Percentiles rank a stretch among this genome's conserved stretches.
These are phyloP conservation scores for Manis pentadactyla DNA, from an alignment of 2,797 vertebrate species.

Conservation along the genomic window DNA sequence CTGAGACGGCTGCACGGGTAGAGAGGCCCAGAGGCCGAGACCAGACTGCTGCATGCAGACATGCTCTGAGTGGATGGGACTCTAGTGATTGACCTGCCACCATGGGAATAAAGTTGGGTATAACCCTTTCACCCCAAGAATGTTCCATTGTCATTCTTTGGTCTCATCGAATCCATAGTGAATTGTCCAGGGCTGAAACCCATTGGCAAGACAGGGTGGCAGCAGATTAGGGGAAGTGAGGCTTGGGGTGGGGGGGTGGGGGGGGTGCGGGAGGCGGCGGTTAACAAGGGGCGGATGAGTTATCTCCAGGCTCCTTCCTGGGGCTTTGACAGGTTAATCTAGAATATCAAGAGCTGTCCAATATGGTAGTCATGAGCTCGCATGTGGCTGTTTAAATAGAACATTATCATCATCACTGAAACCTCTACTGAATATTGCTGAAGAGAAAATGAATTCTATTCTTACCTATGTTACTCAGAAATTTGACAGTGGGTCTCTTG, in stretches of 20 bases:
- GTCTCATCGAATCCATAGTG: no score
- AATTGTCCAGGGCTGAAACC: no score
- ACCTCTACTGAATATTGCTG: neutral
- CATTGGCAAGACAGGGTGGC: no score
- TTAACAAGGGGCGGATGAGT: neutral
- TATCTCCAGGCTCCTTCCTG: neutral
- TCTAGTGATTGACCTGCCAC: no score
- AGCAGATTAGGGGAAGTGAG: neutral
- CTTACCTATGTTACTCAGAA: constrained; percentile 10
- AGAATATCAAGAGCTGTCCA: neutral
- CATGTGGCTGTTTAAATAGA: neutral
- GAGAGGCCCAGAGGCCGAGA: no score
- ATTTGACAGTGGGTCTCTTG: neutral
- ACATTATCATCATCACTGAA: neutral
- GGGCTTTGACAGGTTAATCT: neutral
- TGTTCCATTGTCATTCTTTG: no score
- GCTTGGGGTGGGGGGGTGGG: no score
- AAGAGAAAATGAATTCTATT: constrained; percentile 8
- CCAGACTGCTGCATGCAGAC: no score
- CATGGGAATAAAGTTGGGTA: no score
- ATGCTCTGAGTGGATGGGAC: no score
- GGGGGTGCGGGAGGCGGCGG: neutral
- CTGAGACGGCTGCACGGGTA: no score
- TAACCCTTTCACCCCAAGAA: no score
- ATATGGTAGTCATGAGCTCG: neutral